These are phyloP conservation scores for Drosophila birchii DNA, from an alignment of 2,888 invertebrate genomes.

Conservation along the genomic window DNA sequence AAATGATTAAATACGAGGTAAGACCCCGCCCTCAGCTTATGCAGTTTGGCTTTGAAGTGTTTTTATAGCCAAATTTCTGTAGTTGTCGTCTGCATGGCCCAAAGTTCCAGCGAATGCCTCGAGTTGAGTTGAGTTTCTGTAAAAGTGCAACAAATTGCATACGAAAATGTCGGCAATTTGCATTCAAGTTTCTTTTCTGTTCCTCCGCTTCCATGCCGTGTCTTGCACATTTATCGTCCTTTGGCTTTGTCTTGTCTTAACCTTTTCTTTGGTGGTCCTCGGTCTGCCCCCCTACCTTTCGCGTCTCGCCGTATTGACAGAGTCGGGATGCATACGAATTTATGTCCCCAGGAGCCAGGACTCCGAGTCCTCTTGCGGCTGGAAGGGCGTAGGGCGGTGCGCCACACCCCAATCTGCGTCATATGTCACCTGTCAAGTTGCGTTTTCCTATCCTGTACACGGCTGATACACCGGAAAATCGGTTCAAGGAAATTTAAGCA, in stretches of 20 bases:
- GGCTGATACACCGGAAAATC: constrained; percentile 11
- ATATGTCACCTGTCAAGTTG: constrained; percentile 64
- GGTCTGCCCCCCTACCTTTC: background rate
- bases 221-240: constrained; percentile 28
- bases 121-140: constrained; percentile 3
- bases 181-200: constrained; percentile 46
- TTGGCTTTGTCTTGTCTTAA: constrained; percentile 10
- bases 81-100: background rate
- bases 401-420: constrained; percentile 45
- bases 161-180: constrained; percentile 73
- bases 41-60: constrained; percentile 10
- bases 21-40: background rate
- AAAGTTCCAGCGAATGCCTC: constrained; percentile 12
- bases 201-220: constrained; percentile 1
- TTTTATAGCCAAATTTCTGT: constrained; percentile 4
- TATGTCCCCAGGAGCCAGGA: constrained; percentile 22
- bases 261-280: constrained; percentile 19
- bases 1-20: constrained; percentile 18
- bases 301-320: constrained; percentile 17
- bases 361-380: constrained; percentile 19
- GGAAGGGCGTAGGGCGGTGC: constrained; percentile 22
- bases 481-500: background rate
- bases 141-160: constrained; percentile 66
- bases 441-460: constrained; percentile 39
- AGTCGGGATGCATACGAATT: constrained; percentile 35